phyloP scores from a whole-genome alignment of 2,113 vertebrate species.

The Tonatia bakeri region DNA sequence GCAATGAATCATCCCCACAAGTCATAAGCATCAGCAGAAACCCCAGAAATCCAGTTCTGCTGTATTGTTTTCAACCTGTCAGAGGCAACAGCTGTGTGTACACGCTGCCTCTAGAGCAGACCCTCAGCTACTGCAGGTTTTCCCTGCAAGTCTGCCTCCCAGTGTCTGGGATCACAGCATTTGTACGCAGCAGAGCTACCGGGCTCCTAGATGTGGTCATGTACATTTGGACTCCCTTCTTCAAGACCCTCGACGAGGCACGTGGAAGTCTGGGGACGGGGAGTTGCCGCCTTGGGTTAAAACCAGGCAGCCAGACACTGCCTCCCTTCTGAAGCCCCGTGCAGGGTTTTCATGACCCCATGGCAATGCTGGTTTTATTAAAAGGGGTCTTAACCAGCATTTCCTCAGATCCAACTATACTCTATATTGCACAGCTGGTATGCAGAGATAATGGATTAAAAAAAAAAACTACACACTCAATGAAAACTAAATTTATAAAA shows the following conservation, averaged over 20 bases:
- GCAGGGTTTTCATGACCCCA: not conserved
- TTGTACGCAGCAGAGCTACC: not conserved
- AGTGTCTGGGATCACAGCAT: not conserved
- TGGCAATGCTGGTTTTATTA: not conserved
- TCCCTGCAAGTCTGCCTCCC: not conserved
- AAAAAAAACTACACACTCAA: not conserved
- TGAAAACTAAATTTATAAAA: not conserved
- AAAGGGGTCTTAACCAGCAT: not conserved
- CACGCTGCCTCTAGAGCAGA: not conserved
- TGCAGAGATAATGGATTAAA: not conserved
- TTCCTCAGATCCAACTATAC: not conserved
- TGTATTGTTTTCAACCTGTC: constrained; percentile 40
- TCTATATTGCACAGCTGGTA: not conserved
- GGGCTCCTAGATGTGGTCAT: not conserved
- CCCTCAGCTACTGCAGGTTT: not conserved
- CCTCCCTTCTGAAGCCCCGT: not conserved
- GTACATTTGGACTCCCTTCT: not conserved
- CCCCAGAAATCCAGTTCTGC: constrained; percentile 64
- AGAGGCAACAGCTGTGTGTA: constrained; percentile 33
- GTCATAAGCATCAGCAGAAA: constrained; percentile 72
- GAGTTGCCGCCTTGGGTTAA: not conserved
- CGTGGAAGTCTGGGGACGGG: not conserved
- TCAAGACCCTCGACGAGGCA: not conserved
- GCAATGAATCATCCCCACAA: constrained; percentile 50
- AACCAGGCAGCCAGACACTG: not conserved